Evolutionary conservation across 2,888 invertebrate species (phyloP).

Genomic region (Plemyria rubiginata): DNA sequence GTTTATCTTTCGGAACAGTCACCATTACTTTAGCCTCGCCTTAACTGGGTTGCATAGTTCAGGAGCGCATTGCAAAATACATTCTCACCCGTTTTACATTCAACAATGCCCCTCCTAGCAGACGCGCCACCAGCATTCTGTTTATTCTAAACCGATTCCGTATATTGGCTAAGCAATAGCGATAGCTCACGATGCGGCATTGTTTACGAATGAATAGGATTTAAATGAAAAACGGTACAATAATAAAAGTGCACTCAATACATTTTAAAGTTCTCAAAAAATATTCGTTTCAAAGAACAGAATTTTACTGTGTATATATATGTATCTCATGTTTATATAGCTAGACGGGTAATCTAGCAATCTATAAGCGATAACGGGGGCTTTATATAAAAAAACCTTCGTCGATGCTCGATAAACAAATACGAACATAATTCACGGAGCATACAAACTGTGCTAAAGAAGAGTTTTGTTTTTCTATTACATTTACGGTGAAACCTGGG

Average conservation of each 20-base stretch:
- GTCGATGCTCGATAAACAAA: too few relatives aligned
- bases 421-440: too few relatives aligned
- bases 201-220: constrained; percentile 12
- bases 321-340: too few relatives aligned
- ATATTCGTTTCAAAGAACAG: too few relatives aligned
- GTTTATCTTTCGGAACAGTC: constrained; percentile 32
- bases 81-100: constrained; percentile 17
- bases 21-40: constrained; percentile 28
- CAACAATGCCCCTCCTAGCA: constrained; percentile 15
- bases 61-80: constrained; percentile 25
- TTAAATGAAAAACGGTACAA: not conserved
- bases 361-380: too few relatives aligned
- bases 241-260: not conserved
- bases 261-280: too few relatives aligned
- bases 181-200: constrained; percentile 14
- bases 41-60: constrained; percentile 30
- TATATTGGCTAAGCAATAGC: constrained; percentile 21
- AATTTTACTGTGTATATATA: too few relatives aligned
- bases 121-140: constrained; percentile 5
- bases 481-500: too few relatives aligned
- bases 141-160: constrained; percentile 24
- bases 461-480: too few relatives aligned
- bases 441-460: too few relatives aligned
- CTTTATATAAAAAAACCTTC: too few relatives aligned
- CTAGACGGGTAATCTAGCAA: too few relatives aligned